Evolutionary conservation across 2,888 invertebrate species (phyloP), one percentile per base, ranked within the genome.

Genomic region (Operophtera brumata): DNA sequence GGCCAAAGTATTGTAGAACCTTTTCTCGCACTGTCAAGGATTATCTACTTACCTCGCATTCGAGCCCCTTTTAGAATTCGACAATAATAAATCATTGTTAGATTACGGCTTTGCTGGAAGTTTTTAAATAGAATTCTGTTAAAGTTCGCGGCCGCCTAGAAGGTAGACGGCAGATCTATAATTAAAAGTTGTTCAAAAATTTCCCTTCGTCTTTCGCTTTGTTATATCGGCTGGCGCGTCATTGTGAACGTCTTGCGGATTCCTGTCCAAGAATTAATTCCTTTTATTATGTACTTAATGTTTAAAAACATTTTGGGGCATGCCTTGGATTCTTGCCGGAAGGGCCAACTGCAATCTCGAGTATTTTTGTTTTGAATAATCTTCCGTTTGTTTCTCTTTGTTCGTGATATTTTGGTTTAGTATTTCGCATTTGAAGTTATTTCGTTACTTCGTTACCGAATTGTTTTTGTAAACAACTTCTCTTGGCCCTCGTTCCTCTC

Each of bases 401-500:
- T 76, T 77, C 72, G 74, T 78, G 73, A 77, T 82, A 78, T 82
- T 84, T 78, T 65, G 66, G 75, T 73, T 73, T 73, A 74, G 61
- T 64, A 62, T 64, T 79, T 78, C 65, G 67, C 68, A 70, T 77
- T 69, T 68, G 66, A 78, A 81, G 77, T 79, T 82, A 78, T 80
- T 82, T 67, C 69, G 71, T 71, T 75, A 78, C 75, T 79, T 75
- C 70, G 73, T 78, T 75, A 73, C 75, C 52, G 66, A 73, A 80
- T 79, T 80, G 76, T 82, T 82, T 79, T 73, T 66, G 74, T 71
- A 73, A 82, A 78, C 80, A 81, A 71, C 61, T 73, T 73, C 70
- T 71, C 67, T 68, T 66, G 65, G 57, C 47, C 52, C 57, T 65
- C 62, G 62, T 67, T 70, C 42, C 42, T 50, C 47, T 62, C 47